Evolutionary conservation across 2,113 vertebrate species (phyloP).

Genomic region (Oxygymnocypris stewartii): DNA sequence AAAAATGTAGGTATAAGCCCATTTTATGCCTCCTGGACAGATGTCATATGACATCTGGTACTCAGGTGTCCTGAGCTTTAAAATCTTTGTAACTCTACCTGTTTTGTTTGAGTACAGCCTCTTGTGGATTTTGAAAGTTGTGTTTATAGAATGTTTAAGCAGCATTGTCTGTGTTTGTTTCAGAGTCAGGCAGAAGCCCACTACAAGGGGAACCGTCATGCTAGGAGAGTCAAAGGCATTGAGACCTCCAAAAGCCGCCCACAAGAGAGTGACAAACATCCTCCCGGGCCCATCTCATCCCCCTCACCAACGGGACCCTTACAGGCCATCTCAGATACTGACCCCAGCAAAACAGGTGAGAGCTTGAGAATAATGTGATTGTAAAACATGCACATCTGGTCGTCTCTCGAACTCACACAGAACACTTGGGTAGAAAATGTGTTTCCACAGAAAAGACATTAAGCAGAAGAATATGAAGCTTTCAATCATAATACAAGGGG

Average conservation of each 20-base stretch:
- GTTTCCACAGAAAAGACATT: not conserved
- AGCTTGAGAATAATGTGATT: not conserved
- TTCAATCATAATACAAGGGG: not conserved
- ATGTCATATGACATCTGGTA: no score
- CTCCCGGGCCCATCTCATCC: slow-evolving; percentile 68
- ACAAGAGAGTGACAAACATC: slow-evolving; percentile 79
- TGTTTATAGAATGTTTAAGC: not conserved
- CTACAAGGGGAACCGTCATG: slow-evolving; percentile 93
- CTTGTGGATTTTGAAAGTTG: not conserved
- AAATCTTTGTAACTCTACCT: not conserved
- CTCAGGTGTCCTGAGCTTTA: not conserved
- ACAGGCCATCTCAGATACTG: slow-evolving; percentile 61
- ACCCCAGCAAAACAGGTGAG: slow-evolving; percentile 73
- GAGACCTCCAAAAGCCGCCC: slow-evolving; percentile 88
- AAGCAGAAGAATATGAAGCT: not conserved
- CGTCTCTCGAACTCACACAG: not conserved
- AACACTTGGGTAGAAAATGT: not conserved
- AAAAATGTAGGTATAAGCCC: not conserved
- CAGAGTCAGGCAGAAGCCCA: slow-evolving; percentile 93
- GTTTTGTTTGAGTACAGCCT: not conserved
- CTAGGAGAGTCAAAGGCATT: slow-evolving; percentile 90
- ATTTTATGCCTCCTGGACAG: not conserved
- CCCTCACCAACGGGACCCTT: slow-evolving; percentile 71
- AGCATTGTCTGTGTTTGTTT: not conserved
- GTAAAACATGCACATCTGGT: not conserved